Conservation (phyloP, 2,113 vertebrate species). For the Chrysochloris asiatica region DNA sequence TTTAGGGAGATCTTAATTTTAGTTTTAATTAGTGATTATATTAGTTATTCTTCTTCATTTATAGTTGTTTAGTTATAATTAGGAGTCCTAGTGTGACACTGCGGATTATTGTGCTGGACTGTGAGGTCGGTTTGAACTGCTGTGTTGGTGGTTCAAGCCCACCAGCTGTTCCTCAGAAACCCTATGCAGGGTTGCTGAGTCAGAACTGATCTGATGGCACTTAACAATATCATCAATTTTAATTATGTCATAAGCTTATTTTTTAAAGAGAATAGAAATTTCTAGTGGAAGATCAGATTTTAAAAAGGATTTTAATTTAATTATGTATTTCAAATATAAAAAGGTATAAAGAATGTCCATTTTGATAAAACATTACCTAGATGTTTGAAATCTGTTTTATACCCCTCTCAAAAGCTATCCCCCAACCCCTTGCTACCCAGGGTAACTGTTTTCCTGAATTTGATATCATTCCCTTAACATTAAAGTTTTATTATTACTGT, state of each 20-base stretch:
- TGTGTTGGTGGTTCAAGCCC: too few relatives aligned
- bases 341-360: not conserved
- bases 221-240: not conserved
- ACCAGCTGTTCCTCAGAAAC: too few relatives aligned
- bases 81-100: too few relatives aligned
- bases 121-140: too few relatives aligned
- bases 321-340: slow-evolving; percentile 44
- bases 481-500: not conserved
- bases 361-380: not conserved
- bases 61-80: too few relatives aligned
- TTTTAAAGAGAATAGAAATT: slow-evolving; percentile 41
- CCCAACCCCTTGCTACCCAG: not conserved
- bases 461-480: not conserved
- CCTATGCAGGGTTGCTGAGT: too few relatives aligned
- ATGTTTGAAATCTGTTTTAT: not conserved
- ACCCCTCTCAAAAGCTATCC: not conserved
- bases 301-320: not conserved
- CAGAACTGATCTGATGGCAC: too few relatives aligned
- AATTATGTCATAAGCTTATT: slow-evolving; percentile 6
- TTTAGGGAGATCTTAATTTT: slow-evolving; percentile 29
- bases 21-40: not conserved
- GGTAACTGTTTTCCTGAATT: not conserved
- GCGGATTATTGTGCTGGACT: too few relatives aligned
- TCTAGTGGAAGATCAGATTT: slow-evolving; percentile 17
- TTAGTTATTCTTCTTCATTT: slow-evolving; percentile 29